Base-by-base conservation (phyloP, 2,888 invertebrate genomes). In the Hypsopygia costalis region DNA sequence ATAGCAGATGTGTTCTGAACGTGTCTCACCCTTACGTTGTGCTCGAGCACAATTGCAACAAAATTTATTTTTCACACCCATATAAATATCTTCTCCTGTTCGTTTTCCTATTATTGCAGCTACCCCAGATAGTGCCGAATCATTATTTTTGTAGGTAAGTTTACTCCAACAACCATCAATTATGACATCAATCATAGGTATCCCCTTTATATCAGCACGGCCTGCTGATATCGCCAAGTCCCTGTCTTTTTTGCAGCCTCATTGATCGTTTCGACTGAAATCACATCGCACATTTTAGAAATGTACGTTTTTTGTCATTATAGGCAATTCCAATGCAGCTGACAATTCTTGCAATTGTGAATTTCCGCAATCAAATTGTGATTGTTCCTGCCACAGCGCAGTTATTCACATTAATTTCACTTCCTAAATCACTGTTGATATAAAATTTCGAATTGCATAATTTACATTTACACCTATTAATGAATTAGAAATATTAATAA, bases 101-200 rank as follows among this genome's bases (percentile, higher is more conserved):
- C 39, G 27, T 37, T 36, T 33, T 0, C 56, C 56, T 6, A 55
- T 40, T 3, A 55, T 56, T 1, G 45, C 47, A 6, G 55, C 54
- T 11, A 47, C 49, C 2, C 51, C 55, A 8, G 55, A 56, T 6
- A 48, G 32, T 5, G 54, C 49, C 5, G 44, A 38, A 21, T 52
- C 52, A 27, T 52, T 56, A 16, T 25, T 53, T 34, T 46, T 47
- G 22, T 52, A 52, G 0, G 48, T 41, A 1, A 51, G 21, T 41
- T 50, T 50, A 6, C 38, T 36, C 46, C 49, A 54, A 32, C 49
- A 52, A 1, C 51, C 55, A 40, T 59, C 52, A 3, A 33, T 49
- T 10, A 48, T 37, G 0, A 52, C 53, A 29, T 47, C 46, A 29
- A 51, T 47, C 6, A 47, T 43, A 3, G 49, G 36, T 16, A 49